These are phyloP conservation scores for Ephestia elutella DNA, from an alignment of 1,140 invertebrate genomes.

Conservation along the genomic window DNA sequence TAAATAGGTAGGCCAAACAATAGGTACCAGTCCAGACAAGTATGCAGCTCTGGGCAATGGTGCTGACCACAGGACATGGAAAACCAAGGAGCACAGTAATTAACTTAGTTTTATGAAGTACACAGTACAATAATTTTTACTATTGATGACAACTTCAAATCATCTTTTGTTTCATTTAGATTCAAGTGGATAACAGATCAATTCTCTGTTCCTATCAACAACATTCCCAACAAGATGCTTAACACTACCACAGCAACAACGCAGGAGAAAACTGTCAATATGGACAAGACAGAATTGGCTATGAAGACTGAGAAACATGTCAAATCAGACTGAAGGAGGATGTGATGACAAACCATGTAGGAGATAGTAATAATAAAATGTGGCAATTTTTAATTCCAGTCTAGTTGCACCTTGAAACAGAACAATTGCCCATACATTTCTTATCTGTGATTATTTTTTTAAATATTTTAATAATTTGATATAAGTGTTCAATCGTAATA, in stretches of 20 bases:
- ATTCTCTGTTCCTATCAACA: constrained; percentile 41
- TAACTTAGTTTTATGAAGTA: too few species aligned
- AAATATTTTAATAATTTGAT: not conserved
- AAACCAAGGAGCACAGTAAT: too few species aligned
- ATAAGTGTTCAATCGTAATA: constrained; percentile 2
- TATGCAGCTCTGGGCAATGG: too few species aligned
- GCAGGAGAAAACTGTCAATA: constrained; percentile 29
- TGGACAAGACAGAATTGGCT: constrained; percentile 27
- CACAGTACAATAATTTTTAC: too few species aligned
- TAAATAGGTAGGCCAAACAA: too few species aligned
- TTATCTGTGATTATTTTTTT: constrained; percentile 31
- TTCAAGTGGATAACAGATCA: constrained; percentile 57
- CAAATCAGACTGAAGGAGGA: constrained; percentile 29
- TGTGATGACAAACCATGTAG: too few species aligned
- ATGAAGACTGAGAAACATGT: constrained; percentile 20
- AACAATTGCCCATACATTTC: constrained; percentile 10
- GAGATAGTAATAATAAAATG: too few species aligned
- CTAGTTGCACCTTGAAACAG: too few species aligned
- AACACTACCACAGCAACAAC: constrained; percentile 14
- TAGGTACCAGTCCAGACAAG: too few species aligned
- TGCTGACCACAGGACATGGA: too few species aligned
- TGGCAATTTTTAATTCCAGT: too few species aligned
- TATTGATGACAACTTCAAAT: too few species aligned
- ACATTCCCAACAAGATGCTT: constrained; percentile 6
- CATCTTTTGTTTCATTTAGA: constrained; percentile 37